These are phyloP conservation scores for Amphipoea oculea DNA, from an alignment of 2,888 invertebrate genomes.

Conservation along the genomic window DNA sequence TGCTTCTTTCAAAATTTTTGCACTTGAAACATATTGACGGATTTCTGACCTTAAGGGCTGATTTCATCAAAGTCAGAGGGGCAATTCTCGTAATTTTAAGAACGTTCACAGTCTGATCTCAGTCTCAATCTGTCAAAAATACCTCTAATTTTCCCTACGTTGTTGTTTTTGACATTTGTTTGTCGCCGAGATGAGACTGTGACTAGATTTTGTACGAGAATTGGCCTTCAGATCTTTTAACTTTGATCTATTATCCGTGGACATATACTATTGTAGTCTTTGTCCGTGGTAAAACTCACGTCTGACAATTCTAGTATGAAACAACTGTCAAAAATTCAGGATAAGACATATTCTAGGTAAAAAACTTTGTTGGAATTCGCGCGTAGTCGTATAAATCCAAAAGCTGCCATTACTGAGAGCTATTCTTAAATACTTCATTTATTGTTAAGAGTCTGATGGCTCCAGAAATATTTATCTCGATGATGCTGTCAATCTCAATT, in stretches of 20 bases:
- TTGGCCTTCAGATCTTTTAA: too few species aligned
- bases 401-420: slow-evolving; percentile 5
- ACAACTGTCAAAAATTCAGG: neutral
- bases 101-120: too few species aligned
- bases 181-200: too few species aligned
- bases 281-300: too few species aligned
- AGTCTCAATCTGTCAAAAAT: too few species aligned
- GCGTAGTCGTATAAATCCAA: slow-evolving; percentile 12
- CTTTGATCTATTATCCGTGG: neutral
- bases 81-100: too few species aligned
- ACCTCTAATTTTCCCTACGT: too few species aligned
- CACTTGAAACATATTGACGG: neutral
- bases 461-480: neutral
- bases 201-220: too few species aligned
- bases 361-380: neutral
- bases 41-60: neutral
- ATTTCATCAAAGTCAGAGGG: neutral
- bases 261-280: too few species aligned
- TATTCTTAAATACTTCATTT: slow-evolving; percentile 16
- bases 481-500: neutral
- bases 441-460: neutral
- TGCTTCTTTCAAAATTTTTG: neutral
- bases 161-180: too few species aligned
- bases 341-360: neutral
- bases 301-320: neutral